Base-by-base conservation (phyloP, 2,888 invertebrate species). In the Apomyelois bistriatella region DNA sequence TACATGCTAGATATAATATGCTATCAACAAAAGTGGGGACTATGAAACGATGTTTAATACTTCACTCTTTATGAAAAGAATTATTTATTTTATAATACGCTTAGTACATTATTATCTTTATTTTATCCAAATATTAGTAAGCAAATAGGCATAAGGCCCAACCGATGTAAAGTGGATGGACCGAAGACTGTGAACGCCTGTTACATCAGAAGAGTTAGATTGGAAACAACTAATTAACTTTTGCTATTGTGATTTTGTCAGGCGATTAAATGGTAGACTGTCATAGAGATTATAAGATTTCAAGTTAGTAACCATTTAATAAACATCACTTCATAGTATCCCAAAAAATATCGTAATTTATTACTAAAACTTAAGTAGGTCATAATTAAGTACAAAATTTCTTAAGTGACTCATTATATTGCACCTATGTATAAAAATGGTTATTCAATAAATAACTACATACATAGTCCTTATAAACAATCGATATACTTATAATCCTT, bases 381-480 rank as follows among this genome's bases (percentile, higher is more conserved):
- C n/a, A 52, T n/a, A 48, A 22, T 22, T 49, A 48, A 48, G 22
- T 52, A 38, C 48, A 53, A 58, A 22, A 48, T 50, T 30, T 40
- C 30, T 32, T 47, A 51, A 56, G 53, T 58, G 58, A 60, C 60
- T 63, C 61, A 58, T 56, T 56, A 61, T 75, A 74, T 72, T 76
- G 69, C 73, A 72, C 74, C 76, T 81, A 84, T 80, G 81, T 74
- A 81, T 79, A 70, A 70, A 22, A 68, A 72, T 72, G 68, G 72
- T 85, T 85, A 85, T 84, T 70, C 62, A 78, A 84, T 85, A 85
- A 86, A 85, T 86, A 85, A 85, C 81, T 82, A 82, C 70, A 82
- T 80, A 84, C 81, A 85, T 76, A 82, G 79, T 68, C 62, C 66
- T 65, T 73, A 60, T 62, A 68, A 62, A 66, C 56, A 72, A 71